Conservation (phyloP, 2,888 invertebrate genomes). For the Bedellia somnulentella region DNA sequence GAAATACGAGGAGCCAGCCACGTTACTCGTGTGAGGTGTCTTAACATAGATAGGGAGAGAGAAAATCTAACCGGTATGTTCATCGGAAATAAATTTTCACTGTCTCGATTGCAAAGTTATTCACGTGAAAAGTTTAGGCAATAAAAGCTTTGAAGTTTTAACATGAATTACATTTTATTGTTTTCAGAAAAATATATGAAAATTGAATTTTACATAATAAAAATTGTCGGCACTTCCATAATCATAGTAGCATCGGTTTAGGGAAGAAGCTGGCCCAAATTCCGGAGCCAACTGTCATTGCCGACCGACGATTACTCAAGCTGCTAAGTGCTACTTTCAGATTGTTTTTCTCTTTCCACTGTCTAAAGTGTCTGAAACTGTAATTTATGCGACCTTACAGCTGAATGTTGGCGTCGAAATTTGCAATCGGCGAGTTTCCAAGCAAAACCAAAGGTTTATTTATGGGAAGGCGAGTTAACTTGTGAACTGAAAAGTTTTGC, state of each 20-base stretch:
- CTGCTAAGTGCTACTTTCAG: constrained; percentile 53
- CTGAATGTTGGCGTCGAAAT: constrained; percentile 43
- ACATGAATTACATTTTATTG: too few relatives aligned
- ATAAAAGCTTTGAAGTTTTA: too few relatives aligned
- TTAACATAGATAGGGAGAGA: constrained; percentile 10
- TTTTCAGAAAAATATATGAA: too few relatives aligned
- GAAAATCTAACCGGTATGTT: constrained; percentile 3
- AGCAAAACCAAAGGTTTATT: constrained; percentile 59
- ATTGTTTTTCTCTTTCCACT: constrained; percentile 49
- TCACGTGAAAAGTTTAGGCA: too few relatives aligned
- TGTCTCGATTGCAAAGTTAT: too few relatives aligned
- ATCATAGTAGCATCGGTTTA: too few relatives aligned
- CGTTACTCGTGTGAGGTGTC: constrained; percentile 22
- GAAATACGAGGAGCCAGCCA: constrained; percentile 40
- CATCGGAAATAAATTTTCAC: too few relatives aligned
- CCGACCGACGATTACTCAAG: constrained; percentile 51
- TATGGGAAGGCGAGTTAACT: constrained; percentile 49
- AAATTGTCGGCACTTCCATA: too few relatives aligned
- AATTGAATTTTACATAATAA: too few relatives aligned
- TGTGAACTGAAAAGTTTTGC: constrained; percentile 44
- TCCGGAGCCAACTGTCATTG: constrained; percentile 41
- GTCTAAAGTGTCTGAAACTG: constrained; percentile 30
- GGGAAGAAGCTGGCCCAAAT: constrained; percentile 19
- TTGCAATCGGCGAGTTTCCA: constrained; percentile 49
- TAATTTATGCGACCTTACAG: constrained; percentile 60